Evolutionary conservation across 2,113 vertebrate genomes (phyloP).

Genomic region (Caloenas nicobarica): DNA sequence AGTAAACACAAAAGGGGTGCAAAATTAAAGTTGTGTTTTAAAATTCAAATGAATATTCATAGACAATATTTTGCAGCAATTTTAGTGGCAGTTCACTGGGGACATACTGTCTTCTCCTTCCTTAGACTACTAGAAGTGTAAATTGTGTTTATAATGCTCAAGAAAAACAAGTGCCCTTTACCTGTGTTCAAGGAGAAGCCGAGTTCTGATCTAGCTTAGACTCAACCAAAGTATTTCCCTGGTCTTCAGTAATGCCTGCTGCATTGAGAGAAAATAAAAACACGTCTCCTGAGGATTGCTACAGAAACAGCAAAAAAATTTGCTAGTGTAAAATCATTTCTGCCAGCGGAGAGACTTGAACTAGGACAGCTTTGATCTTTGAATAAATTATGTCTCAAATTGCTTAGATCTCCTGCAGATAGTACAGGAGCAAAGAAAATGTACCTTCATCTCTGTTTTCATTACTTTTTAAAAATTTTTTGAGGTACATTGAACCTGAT

Average conservation of each 20-base stretch:
- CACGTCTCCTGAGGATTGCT: background rate
- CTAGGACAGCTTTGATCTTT: slow-evolving; percentile 59
- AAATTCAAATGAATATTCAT: background rate
- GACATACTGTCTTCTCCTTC: background rate
- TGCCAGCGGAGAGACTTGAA: slow-evolving; percentile 22
- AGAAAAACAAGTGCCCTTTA: background rate
- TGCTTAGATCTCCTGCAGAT: slow-evolving; percentile 35
- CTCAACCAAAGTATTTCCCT: background rate
- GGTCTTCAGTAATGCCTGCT: background rate
- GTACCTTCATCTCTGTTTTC: slow-evolving; percentile 1
- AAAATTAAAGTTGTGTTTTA: background rate
- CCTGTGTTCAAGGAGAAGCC: background rate
- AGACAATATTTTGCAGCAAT: background rate
- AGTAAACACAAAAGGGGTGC: background rate
- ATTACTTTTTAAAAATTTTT: background rate
- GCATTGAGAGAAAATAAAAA: background rate
- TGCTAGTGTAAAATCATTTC: background rate
- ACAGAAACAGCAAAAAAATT: slow-evolving; percentile 26
- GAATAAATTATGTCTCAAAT: slow-evolving; percentile 43
- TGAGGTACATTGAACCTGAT: background rate
- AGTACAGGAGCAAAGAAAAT: background rate
- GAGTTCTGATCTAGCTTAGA: background rate
- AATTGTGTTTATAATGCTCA: background rate
- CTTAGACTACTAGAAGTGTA: background rate
- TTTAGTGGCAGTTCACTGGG: background rate